Conservation (phyloP, 2,888 invertebrate species). For the Serripes groenlandicus region DNA sequence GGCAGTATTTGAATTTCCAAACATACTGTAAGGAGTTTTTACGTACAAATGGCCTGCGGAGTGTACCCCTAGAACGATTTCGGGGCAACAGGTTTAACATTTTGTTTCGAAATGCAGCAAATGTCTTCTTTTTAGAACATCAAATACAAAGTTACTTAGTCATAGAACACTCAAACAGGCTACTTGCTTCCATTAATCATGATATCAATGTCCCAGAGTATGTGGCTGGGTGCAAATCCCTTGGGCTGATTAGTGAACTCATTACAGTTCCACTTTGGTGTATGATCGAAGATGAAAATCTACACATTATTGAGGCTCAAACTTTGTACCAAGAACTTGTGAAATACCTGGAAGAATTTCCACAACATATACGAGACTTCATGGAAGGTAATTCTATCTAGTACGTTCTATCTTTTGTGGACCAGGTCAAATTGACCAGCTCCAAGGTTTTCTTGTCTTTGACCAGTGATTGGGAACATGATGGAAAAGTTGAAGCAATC, state of each 20-base stretch:
- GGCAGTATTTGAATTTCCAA: slow-evolving; percentile 36
- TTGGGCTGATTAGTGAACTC: slow-evolving; percentile 49
- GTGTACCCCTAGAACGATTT: slow-evolving; percentile 38
- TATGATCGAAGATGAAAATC: slow-evolving; percentile 16
- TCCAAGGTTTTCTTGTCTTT: slow-evolving; percentile 20
- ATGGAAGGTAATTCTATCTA: slow-evolving; percentile 19
- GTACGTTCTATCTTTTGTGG: not conserved
- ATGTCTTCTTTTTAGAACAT: slow-evolving; percentile 29
- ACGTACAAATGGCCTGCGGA: slow-evolving; percentile 19
- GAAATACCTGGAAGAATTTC: slow-evolving; percentile 15
- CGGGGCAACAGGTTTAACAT: slow-evolving; percentile 56
- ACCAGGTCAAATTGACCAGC: not conserved
- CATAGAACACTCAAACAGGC: slow-evolving; percentile 43
- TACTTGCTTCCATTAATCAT: slow-evolving; percentile 32
- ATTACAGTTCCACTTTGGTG: slow-evolving; percentile 61
- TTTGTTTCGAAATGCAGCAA: slow-evolving; percentile 48
- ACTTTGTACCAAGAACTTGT: slow-evolving; percentile 30
- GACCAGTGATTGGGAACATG: not conserved
- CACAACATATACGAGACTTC: not conserved
- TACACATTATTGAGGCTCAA: slow-evolving; percentile 35
- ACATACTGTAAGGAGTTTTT: slow-evolving; percentile 38
- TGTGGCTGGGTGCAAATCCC: slow-evolving; percentile 52
- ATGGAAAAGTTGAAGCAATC: slow-evolving; percentile 1
- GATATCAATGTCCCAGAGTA: slow-evolving; percentile 50
- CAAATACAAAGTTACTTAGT: slow-evolving; percentile 32